Evolutionary conservation across 2,797 vertebrate genomes (phyloP).

Genomic region (Sebastes oblongus): DNA sequence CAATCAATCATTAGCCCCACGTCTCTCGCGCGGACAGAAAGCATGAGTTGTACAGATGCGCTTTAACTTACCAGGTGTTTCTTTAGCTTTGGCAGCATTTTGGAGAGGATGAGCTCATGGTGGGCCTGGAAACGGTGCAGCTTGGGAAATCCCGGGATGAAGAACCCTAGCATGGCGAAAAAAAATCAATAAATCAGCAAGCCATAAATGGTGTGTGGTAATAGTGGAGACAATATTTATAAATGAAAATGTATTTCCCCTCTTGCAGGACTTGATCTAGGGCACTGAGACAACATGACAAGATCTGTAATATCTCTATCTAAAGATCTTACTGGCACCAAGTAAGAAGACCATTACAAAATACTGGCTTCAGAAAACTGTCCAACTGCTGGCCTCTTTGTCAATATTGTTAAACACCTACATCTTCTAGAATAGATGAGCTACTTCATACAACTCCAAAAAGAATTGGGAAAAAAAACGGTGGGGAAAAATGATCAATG

Average conservation of each 20-base stretch:
- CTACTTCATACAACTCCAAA: no score
- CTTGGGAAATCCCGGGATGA: conserved; percentile 91
- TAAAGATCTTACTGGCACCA: no score
- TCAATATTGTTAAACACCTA: no score
- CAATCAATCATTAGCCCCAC: neutral
- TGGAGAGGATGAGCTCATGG: conserved; percentile 87
- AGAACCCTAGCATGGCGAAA: conserved; percentile 81
- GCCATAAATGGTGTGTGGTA: neutral
- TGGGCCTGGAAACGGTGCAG: conserved; percentile 89
- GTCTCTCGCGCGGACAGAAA: neutral
- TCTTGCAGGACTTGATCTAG: neutral
- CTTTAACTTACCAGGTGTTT: conserved; percentile 85
- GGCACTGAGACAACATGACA: neutral
- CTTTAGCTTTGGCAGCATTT: conserved; percentile 88
- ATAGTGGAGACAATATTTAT: neutral
- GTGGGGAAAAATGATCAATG: no score
- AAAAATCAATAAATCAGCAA: neutral
- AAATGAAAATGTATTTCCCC: neutral
- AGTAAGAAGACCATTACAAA: no score
- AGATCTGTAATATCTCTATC: no score
- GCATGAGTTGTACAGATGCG: neutral
- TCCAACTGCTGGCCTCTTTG: no score
- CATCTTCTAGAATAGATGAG: no score
- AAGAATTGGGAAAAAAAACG: no score
- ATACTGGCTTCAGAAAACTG: no score